These are phyloP conservation scores for Lasiurus borealis DNA, from an alignment of 2,113 vertebrate genomes.

Conservation along the genomic window DNA sequence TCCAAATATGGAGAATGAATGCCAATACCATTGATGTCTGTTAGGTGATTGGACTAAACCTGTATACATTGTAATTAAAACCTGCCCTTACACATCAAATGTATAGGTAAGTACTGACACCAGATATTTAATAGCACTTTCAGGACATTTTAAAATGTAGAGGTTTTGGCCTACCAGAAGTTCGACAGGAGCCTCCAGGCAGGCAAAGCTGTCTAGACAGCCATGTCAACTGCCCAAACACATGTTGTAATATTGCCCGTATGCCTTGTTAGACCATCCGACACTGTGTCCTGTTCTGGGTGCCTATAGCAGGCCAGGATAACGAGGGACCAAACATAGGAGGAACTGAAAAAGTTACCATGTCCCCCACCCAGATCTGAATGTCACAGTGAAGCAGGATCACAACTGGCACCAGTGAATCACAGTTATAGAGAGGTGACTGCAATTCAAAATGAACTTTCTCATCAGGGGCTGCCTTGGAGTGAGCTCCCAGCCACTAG, in stretches of 20 bases:
- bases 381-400: neutral
- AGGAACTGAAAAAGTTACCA: neutral
- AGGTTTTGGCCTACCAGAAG: neutral
- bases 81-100: neutral
- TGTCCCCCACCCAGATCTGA: neutral
- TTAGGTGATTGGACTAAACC: neutral
- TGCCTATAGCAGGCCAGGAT: neutral
- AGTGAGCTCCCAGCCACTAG: no score
- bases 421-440: neutral
- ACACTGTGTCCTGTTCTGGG: neutral
- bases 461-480: neutral
- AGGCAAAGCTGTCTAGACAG: neutral
- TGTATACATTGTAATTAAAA: neutral
- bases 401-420: neutral
- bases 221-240: neutral
- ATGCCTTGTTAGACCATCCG: no score
- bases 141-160: neutral
- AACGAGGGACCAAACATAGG: accelerated
- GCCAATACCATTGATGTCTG: neutral
- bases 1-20: neutral
- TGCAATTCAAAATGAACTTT: neutral
- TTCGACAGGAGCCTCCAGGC: neutral
- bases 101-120: neutral
- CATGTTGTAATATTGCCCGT: accelerated
- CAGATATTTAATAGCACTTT: neutral